Base-by-base conservation (phyloP, 2,888 invertebrate genomes). In the Tenthredo mesomela region DNA sequence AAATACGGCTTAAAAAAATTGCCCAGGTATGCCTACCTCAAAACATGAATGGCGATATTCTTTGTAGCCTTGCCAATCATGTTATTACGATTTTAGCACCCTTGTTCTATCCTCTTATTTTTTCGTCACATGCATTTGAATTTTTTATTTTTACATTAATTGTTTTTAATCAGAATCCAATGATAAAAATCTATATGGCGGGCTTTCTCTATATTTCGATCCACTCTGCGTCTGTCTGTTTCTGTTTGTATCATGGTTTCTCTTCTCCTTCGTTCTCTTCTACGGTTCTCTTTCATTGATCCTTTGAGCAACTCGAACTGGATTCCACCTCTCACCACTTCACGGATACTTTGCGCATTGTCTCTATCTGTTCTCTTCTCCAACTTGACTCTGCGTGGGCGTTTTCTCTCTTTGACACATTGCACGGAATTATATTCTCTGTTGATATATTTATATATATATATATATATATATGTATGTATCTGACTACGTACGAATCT, bases 301-400 rank as follows among this genome's bases (percentile, higher is more conserved):
- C 37, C 80, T 65, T 80, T 65, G 61, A 80, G 43, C 80, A 61
- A 61, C 61, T 40, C 12, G 80, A 80, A 61, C 58, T 40, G 21
- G 15, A 33, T 65, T 4, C 33, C 61, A 61, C 37, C 61, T 78
- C 61, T 43, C 61, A 4, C 58, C 61, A 29, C 40, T 80, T 61
- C 37, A 33, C 40, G 61, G 33, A 80, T 78, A 61, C 77, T 77
- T 54, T 40, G 21, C 73, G 25, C 40, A 21, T 43, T 40, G 21
- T 73, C 73, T 29, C 18, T 18, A 29, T 29, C 77, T 25, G 3
- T 54, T 77, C 29, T 10, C 33, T 40, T 29, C 40, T 29, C 29
- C 54, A 18, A 10, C n/a, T 61, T 37, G 43, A 71, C 40, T 37
- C 37, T 21, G n/a, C 43, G 21, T 43, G 61, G 18, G 61, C n/a